Base-by-base conservation (phyloP, 1,140 invertebrate species). In the Hylyphantes graminicola region DNA sequence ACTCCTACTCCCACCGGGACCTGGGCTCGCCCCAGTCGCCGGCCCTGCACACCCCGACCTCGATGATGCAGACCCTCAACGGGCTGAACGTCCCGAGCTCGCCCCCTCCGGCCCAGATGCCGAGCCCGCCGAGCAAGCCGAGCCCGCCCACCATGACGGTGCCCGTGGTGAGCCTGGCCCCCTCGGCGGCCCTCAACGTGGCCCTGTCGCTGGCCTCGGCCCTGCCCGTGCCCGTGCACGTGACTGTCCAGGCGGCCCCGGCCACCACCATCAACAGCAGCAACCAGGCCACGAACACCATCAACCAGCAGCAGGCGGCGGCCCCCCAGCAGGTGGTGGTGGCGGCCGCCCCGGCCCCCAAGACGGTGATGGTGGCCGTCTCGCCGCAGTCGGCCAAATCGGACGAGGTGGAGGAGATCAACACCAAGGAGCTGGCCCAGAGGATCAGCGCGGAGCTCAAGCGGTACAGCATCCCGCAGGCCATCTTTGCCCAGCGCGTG, bases 401-500 rank as follows among this genome's bases (percentile, higher is more conserved):
- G 35, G 88, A 87, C 15, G 91, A 90, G 75, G 93, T 95, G 79
- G 98, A 99, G 90, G 98, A 99, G 91, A 98, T 99, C 88, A 99
- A 99, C 92, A 99, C 98, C 15, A 99, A 99, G 91, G 98, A 99
- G 89, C 91, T 99, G 88, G 98, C 98, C 63, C 97, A 99, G 90
- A 93, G 97, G 89, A 99, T 99, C 89, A 98, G 96, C 89, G 97
- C 97, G 54, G 98, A 99, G 91, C 91, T 99, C 80, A 99, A 99
- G 91, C 93, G 98, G 87, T 99, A 99, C 91, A 98, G 96, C 90
- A 99, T 99, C 90, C 98, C 98, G 35, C 98, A 99, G 91, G 98
- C 98, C 67, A 99, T 99, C 88, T 99, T 99, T 91, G 98, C 98
- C 53, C 98, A 99, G 91, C 93, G 98, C 87, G 98, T 99, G 51